Base-by-base conservation (phyloP, 1,140 invertebrate species). In the Solen grandis region DNA sequence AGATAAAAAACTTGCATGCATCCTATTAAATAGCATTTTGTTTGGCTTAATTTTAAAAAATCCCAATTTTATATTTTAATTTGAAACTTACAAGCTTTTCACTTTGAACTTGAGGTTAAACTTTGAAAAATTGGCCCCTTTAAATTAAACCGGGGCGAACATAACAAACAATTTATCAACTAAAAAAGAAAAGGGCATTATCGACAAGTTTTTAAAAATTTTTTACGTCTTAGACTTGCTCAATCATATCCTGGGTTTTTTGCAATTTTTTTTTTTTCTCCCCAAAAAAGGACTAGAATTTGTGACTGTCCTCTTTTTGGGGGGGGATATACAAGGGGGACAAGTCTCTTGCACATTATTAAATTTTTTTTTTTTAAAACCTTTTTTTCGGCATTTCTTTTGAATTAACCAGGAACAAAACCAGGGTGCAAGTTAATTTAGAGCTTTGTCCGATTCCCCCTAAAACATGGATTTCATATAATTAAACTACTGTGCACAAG, bases 141-240 rank as follows among this genome's bases (percentile, higher is more conserved):
- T 22, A 60, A 60, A 27, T 60, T 60, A 2, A 19, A 60, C 16
- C n/a, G 57, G n/a, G 19, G 19, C 2, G n/a, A 25, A 29, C 62
- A 65, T 16, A 65, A 3, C n/a, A 16, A 0, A 38, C 31, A 8
- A 65, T 65, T 19, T 65, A 31, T 65, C 29, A 13, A 2, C 13
- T 5, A 65, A 14, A 5, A 65, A 33, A 5, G 62, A 65, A 5
- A 65, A 8, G 27, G 62, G 22, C 8, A 65, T 29, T 36, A 31
- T 65, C 22, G 25, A 5, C 33, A 65, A 10, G 22, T 31, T 65
- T 33, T 31, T 29, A 35, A 65, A 65, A 35, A 31, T 65, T 33
- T 65, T 65, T 16, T 31, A 27, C 62, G 66, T 52, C 66, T 27
- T 19, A 65, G 29, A 65, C 62, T 65, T 65, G 62, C 33, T 65